Evolutionary conservation across 2,113 vertebrate species (phyloP), one percentile per base, ranked within the genome.

Genomic region (Prionailurus viverrinus): DNA sequence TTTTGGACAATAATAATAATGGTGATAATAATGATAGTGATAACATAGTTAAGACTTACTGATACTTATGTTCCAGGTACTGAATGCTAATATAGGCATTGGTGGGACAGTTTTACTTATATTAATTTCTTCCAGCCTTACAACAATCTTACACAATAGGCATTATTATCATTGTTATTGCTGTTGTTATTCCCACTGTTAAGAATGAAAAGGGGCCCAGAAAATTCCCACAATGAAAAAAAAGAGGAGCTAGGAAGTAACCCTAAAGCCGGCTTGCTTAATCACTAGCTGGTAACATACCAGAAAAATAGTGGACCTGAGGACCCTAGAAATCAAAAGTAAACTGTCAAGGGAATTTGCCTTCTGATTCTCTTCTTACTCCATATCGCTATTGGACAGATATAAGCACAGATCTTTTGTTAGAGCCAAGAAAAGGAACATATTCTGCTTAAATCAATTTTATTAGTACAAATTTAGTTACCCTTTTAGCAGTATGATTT

Each of bases 361-460:
- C 2, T 76, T 80, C 65, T 94, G 61, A 92, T 27, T 91, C 5
- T 39, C 39, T 85, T 91, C 41, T 93, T 58, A 90, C 2, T 82
- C n/a, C 7, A 51, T n/a, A 2, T 73, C 13, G 55, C 29, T 25
- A 19, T 1, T 13, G 21, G 36, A 33, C 18, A 93, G 9, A 84
- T 61, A 80, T 13, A 90, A 88, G 31, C 16, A 87, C 7, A 74
- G 21, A 61, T 78, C 58, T 85, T 83, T 83, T 92, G 53, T 71
- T n/a, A 80, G 51, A 82, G 7, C n/a, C n/a, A 61, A 69, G 15
- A 41, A 96, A 94, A 84, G 7, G 25, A 85, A 61, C 15, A 39
- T 51, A 89, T 91, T 91, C 48, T 92, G 16, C 63, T 73, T 89
- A 81, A 95, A 86, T 93, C 23, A 84, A 65, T 88, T 93, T 71